Conservation (phyloP, 2,888 invertebrate genomes). For the Drosophila meridiana region DNA sequence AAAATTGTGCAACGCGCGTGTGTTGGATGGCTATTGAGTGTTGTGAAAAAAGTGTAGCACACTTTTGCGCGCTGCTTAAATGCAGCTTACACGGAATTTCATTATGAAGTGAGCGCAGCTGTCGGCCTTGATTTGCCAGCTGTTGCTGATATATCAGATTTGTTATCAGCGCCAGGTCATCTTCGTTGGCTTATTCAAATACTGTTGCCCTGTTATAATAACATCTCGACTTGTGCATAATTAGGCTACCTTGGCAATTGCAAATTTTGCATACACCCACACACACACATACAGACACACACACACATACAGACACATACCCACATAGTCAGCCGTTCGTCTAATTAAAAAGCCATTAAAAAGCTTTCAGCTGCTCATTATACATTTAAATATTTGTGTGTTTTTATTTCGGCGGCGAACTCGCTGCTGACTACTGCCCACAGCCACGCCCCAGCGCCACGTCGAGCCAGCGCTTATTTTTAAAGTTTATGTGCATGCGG, state of each 20-base stretch:
- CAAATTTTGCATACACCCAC: constrained; percentile 34
- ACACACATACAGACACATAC: constrained; percentile 16
- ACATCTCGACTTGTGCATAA: constrained; percentile 60
- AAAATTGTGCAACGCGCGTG: neutral
- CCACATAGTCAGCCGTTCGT: constrained; percentile 51
- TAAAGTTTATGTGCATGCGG: constrained; percentile 43
- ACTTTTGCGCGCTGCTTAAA: constrained; percentile 20
- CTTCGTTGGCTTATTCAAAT: neutral
- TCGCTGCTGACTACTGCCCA: constrained; percentile 10
- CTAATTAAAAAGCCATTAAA: constrained; percentile 81
- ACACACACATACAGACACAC: constrained; percentile 12
- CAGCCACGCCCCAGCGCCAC: constrained; percentile 8
- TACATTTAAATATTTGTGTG: constrained; percentile 78
- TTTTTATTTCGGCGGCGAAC: constrained; percentile 56
- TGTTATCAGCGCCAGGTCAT: constrained; percentile 8
- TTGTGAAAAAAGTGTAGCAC: constrained; percentile 15
- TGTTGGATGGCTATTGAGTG: neutral
- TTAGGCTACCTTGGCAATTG: constrained; percentile 54
- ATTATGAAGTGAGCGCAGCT: constrained; percentile 38
- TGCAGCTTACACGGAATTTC: constrained; percentile 11
- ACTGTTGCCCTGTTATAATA: constrained; percentile 24
- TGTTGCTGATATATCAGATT: neutral
- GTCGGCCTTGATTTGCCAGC: constrained; percentile 11
- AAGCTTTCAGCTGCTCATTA: constrained; percentile 81
- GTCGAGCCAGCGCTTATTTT: constrained; percentile 35